Percentiles rank a stretch among this genome's conserved stretches.
phyloP scores from a whole-genome alignment of 1,140 invertebrate genomes.

The Lasioglossum baleicum region DNA sequence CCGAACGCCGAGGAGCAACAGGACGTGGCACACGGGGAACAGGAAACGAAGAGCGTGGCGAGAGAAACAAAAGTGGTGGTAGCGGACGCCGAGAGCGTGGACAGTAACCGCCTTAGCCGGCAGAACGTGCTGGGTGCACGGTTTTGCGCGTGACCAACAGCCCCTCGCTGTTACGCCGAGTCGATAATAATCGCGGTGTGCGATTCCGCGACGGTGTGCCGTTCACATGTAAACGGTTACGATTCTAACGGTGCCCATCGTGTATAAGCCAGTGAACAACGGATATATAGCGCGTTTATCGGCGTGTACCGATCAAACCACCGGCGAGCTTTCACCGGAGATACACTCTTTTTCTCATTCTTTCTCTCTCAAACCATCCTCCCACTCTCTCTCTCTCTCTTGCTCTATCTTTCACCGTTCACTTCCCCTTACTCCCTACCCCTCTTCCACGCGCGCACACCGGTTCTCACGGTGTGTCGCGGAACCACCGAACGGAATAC shows the following conservation, averaged over 20 bases:
- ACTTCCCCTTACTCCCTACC: too few relatives aligned
- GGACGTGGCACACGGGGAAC: conserved; percentile 15
- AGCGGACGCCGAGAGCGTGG: conserved; percentile 12
- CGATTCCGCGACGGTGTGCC: conserved; percentile 24
- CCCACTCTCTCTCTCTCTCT: too few relatives aligned
- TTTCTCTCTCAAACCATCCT: too few relatives aligned
- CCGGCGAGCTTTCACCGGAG: conserved; percentile 12
- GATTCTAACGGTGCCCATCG: conserved; percentile 8
- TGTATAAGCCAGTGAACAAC: conserved; percentile 17
- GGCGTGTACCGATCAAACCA: not conserved
- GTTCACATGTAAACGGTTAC: conserved; percentile 31
- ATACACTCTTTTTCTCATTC: not conserved
- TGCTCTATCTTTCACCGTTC: too few relatives aligned
- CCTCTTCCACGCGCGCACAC: too few relatives aligned
- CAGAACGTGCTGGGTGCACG: conserved; percentile 35
- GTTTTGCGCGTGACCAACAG: conserved; percentile 71
- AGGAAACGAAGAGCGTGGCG: conserved; percentile 11
- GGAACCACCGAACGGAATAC: not conserved
- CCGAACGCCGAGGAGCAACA: conserved; percentile 32
- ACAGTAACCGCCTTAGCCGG: conserved; percentile 29
- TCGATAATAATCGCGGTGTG: conserved; percentile 37
- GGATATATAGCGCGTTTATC: not conserved
- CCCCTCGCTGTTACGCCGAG: conserved; percentile 47
- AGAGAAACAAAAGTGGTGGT: not conserved
- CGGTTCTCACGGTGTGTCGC: not conserved